These are phyloP conservation scores for Neodontobutis hainanensis DNA, from an alignment of 2,113 vertebrate genomes.

Conservation along the genomic window DNA sequence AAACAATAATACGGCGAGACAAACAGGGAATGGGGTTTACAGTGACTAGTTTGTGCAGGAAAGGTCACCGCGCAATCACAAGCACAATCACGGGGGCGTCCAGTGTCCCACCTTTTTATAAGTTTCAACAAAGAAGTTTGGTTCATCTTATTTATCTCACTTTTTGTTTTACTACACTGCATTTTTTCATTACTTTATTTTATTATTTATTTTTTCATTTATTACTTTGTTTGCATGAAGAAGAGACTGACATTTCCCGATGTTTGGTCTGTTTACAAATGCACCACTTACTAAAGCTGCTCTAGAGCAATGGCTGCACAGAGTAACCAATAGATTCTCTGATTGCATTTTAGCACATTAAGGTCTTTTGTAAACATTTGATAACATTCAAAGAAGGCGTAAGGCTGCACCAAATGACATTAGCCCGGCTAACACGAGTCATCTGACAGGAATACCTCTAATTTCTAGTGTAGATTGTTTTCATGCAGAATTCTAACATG, in stretches of 20 bases:
- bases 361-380: constrained; percentile 80
- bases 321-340: constrained; percentile 47
- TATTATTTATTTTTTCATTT: too few relatives aligned
- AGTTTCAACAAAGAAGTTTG: background rate
- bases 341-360: constrained; percentile 78
- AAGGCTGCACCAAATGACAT: constrained; percentile 69
- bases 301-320: constrained; percentile 35
- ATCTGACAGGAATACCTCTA: constrained; percentile 81
- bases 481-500: constrained; percentile 83
- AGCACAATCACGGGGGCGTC: background rate
- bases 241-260: too few relatives aligned
- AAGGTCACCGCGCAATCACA: background rate
- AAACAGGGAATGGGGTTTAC: background rate
- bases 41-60: constrained; percentile 3
- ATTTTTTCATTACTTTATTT: too few relatives aligned
- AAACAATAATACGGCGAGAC: constrained; percentile 2
- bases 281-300: constrained; percentile 12
- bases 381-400: constrained; percentile 75
- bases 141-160: background rate
- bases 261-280: constrained; percentile 10
- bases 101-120: background rate
- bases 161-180: background rate
- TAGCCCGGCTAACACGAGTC: constrained; percentile 73
- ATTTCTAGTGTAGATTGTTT: constrained; percentile 85
- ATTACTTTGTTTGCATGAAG: too few relatives aligned